Evolutionary conservation across 2,797 vertebrate species (phyloP), one percentile per base, ranked within the genome.

Genomic region (Danio albolineatus): DNA sequence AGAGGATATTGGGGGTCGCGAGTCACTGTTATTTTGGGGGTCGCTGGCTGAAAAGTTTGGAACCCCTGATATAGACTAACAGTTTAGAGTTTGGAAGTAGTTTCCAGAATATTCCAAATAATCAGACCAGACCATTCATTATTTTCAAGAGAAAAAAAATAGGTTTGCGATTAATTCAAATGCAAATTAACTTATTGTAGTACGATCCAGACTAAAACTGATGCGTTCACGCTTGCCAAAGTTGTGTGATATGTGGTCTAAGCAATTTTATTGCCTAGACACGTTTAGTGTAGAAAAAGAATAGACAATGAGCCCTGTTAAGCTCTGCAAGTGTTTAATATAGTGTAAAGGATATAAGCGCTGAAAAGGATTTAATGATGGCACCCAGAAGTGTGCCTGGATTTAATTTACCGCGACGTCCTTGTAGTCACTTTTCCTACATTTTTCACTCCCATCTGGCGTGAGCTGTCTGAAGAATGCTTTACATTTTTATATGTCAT

Each of bases 401-500:
- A 49, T 48, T 51, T 71, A 79, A 84, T 84, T 86, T 60, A 77
- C 69, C 60, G 41, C 48, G 1, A 7, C 41, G 14, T 10, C 16
- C 14, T 38, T 70, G 76, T 75, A 65, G 56, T 61, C 43, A 56
- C 41, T 61, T 69, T 76, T 43, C 59, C 19, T 19, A 14, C 28
- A 69, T 70, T 76, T 78, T 49, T 41, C n/a, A 21, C 49, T 51
- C 10, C 49, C 38, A 61, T 76, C 56, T 61, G 65, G 39, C 28
- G 16, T 16, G 19, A 46, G 17, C 49, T 65, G 16, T 67, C 57
- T 48, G 46, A 19, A 71, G 53, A 61, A 86, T 61, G 74, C 43
- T 12, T 75, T 19, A 46, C 75, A 78, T 76, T 83, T 86, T 83
- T 65, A 76, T 48, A 82, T 21, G 21, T 44, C 76, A 70, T 83